These are phyloP conservation scores for Aricia agestis DNA, from an alignment of 1,140 invertebrate species.

Conservation along the genomic window DNA sequence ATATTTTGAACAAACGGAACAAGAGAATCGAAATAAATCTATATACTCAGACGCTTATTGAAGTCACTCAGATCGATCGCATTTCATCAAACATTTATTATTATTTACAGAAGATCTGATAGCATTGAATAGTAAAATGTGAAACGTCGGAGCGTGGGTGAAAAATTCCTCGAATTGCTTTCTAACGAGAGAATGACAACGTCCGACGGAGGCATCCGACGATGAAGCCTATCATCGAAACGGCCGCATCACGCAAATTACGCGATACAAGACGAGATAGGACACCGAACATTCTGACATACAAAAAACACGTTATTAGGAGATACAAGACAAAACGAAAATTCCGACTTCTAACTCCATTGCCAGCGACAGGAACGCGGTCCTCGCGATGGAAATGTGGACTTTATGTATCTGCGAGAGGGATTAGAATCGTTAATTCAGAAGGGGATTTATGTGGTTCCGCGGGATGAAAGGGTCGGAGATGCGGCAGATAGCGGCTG, in stretches of 20 bases:
- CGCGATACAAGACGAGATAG: slow-evolving; percentile 51
- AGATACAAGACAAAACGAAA: slow-evolving; percentile 43
- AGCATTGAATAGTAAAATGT: slow-evolving; percentile 59
- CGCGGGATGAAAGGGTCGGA: slow-evolving; percentile 22
- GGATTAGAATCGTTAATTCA: background rate
- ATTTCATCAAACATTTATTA: background rate
- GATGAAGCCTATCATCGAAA: slow-evolving; percentile 56
- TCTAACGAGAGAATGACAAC: slow-evolving; percentile 60
- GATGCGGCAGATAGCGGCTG: slow-evolving; percentile 63
- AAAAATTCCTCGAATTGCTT: slow-evolving; percentile 57
- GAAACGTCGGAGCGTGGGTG: slow-evolving; percentile 53
- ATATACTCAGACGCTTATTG: background rate
- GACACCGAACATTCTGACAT: slow-evolving; percentile 48
- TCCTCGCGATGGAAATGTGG: background rate
- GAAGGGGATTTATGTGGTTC: background rate
- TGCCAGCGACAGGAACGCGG: background rate
- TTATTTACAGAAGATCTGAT: slow-evolving; percentile 43
- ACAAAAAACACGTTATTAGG: slow-evolving; percentile 57
- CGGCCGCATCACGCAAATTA: slow-evolving; percentile 65
- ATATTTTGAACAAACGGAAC: background rate
- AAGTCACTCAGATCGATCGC: background rate
- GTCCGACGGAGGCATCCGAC: slow-evolving; percentile 44
- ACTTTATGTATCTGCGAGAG: background rate
- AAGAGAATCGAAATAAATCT: background rate
- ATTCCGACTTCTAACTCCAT: slow-evolving; percentile 16